Base-by-base conservation (phyloP, 2,888 invertebrate species). In the Drosophila helvetica region DNA sequence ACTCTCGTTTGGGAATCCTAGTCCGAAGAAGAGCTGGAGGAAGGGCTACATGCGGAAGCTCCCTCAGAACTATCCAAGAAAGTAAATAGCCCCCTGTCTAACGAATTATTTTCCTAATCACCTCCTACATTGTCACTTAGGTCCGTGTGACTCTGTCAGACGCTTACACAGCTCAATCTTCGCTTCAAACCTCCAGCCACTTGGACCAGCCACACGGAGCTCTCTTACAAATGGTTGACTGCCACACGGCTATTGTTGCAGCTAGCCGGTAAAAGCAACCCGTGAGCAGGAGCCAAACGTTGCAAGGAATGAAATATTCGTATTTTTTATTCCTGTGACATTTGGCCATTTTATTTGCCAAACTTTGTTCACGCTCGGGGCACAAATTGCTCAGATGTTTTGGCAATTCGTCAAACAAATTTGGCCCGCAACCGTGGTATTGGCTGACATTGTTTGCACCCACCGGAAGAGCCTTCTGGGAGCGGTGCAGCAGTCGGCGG, bases 311-410 rank as follows among this genome's bases (percentile, higher is more conserved):
- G 58, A 62, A 68, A 68, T 58, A 64, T 62, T 69, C 38, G 30
- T 30, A n/a, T 33, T 63, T 69, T 77, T 82, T 71, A 75, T 58
- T 77, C 72, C 38, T 55, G 51, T 74, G 83, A 79, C 81, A 88
- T 80, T 88, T 86, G 71, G 74, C 86, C 74, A 38, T 82, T 82
- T 86, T 88, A 73, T 80, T 83, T 88, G 55, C 33, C 69, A 45
- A 74, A 72, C 52, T 76, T 75, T 54, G 53, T 53, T 51, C 38
- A 47, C 70, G 27, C 48, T 48, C 22, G 22, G 62, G 70, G 66
- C 66, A 86, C 82, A 82, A 82, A 82, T 82, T 88, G 75, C 82
- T 88, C 75, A 57, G 88, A 84, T 88, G 81, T 84, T 83, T 75
- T 56, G 84, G 78, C 87, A 88, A 82, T 88, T 80, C 61, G 78